phyloP scores from a whole-genome alignment of 2,797 vertebrate species.

The Clarias fuscus region DNA sequence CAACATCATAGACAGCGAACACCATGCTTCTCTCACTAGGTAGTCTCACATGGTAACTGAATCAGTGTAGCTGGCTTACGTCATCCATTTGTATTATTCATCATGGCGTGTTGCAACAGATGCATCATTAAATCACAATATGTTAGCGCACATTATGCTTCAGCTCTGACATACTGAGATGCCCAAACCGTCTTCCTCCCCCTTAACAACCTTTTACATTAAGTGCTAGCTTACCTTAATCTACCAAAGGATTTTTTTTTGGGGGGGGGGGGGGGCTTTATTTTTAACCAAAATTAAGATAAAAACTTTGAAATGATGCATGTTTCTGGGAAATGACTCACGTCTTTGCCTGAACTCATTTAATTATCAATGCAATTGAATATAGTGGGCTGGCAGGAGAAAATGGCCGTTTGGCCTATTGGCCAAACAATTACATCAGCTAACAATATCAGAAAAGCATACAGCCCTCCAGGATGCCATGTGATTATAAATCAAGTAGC shows the following conservation, averaged over 20 bases:
- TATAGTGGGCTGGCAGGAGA: conserved; percentile 40
- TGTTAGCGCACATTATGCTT: conserved; percentile 24
- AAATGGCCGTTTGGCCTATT: conserved; percentile 42
- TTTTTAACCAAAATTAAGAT: conserved; percentile 1
- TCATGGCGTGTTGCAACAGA: conserved; percentile 42
- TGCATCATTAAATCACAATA: conserved; percentile 39
- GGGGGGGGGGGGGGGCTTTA: neutral
- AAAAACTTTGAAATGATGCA: neutral
- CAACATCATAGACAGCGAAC: conserved; percentile 17
- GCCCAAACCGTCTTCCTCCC: neutral
- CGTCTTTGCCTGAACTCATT: conserved; percentile 37
- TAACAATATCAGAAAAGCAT: conserved; percentile 45
- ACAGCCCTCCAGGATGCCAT: conserved; percentile 30
- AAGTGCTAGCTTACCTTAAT: neutral
- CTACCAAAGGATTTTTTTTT: neutral
- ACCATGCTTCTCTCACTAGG: neutral
- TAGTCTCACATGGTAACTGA: neutral
- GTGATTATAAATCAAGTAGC: conserved; percentile 36
- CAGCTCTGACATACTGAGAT: conserved; percentile 24
- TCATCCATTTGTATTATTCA: conserved; percentile 46
- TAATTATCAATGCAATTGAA: conserved; percentile 46
- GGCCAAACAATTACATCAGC: conserved; percentile 51
- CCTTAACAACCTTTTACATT: neutral
- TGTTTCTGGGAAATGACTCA: conserved; percentile 37
- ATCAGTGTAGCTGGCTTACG: conserved; percentile 15